These are phyloP conservation scores for Harmothoe impar DNA, from an alignment of 2,888 invertebrate genomes.

Conservation along the genomic window DNA sequence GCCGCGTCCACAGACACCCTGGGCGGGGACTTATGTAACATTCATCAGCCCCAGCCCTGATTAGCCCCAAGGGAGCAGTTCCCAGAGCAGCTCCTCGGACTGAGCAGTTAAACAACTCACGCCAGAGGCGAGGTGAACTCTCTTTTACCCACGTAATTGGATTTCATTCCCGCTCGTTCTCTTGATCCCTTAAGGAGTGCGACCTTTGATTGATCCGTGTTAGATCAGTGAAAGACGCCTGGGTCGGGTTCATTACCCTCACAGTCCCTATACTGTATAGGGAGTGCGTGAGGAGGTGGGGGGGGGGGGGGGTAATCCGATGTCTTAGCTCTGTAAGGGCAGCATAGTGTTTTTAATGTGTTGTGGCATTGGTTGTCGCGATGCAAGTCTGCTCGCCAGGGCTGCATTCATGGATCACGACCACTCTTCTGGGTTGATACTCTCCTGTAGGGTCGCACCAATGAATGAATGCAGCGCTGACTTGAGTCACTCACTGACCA, in stretches of 20 bases:
- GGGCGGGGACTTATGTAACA: conserved; percentile 10
- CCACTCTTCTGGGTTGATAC: no score
- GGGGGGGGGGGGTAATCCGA: no score
- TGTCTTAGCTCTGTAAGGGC: no score
- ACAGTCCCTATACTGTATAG: conserved; percentile 22
- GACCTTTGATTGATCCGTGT: conserved; percentile 31
- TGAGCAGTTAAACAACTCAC: conserved; percentile 20
- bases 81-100: not conserved
- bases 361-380: no score
- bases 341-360: no score
- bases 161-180: not conserved
- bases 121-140: not conserved
- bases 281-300: not conserved
- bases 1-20: not conserved
- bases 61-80: conserved; percentile 15
- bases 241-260: not conserved
- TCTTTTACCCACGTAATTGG: conserved; percentile 5
- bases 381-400: no score
- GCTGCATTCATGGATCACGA: no score
- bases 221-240: not conserved
- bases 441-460: no score
- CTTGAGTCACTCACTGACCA: no score
- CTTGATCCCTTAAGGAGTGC: not conserved
- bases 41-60: not conserved
- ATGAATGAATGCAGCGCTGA: no score